Evolutionary conservation across 64 coral and sea anemone species (phyloP).

Genomic region (Cladopsammia gracilis): DNA sequence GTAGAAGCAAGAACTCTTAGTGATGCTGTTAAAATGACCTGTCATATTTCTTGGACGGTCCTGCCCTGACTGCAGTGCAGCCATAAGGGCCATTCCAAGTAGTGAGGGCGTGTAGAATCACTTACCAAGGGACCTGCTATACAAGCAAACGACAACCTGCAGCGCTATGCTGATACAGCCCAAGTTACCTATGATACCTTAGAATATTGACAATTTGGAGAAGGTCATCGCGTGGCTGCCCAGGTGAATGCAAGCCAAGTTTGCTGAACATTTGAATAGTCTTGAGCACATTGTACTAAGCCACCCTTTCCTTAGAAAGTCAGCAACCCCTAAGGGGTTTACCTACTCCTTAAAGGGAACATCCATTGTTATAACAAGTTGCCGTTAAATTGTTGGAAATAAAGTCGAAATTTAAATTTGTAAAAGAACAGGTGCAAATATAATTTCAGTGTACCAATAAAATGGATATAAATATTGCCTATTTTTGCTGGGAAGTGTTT

Average conservation of each 20-base stretch:
- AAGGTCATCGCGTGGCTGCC: slow-evolving; percentile 56
- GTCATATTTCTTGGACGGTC: no score
- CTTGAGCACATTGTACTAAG: slow-evolving; percentile 46
- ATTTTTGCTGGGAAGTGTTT: no score
- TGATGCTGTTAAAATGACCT: no score
- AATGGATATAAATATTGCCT: no score
- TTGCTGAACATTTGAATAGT: slow-evolving; percentile 31
- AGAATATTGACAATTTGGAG: slow-evolving; percentile 62
- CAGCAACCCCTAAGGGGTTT: background rate
- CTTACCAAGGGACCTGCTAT: slow-evolving; percentile 60
- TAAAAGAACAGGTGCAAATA: no score
- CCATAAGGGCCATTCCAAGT: slow-evolving; percentile 69
- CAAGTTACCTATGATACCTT: slow-evolving; percentile 58
- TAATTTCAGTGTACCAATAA: no score
- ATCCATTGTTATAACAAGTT: no score
- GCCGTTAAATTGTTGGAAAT: no score
- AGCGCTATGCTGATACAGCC: slow-evolving; percentile 55
- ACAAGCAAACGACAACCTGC: slow-evolving; percentile 31
- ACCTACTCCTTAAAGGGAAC: no score
- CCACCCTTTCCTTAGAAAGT: slow-evolving; percentile 56
- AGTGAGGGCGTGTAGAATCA: slow-evolving; percentile 63
- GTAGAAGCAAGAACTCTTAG: no score
- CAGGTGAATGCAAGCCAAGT: slow-evolving; percentile 68
- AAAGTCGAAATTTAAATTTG: no score
- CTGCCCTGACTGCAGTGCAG: slow-evolving; percentile 2